Evolutionary conservation across 2,888 invertebrate genomes (phyloP).

Genomic region (Lasioglossum zephyrum): DNA sequence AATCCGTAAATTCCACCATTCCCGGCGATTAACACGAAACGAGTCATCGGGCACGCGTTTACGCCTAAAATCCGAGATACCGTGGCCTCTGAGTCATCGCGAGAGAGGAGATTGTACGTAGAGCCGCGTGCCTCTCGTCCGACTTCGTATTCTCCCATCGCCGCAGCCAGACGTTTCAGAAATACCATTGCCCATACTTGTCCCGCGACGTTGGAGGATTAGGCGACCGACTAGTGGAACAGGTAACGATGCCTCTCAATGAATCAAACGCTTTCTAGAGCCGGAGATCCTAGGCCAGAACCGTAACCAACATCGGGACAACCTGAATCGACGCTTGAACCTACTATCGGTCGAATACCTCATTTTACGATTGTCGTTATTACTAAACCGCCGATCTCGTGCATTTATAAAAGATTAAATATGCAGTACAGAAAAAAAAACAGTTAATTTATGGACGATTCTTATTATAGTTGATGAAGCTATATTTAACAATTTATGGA

Average conservation of each 20-base stretch:
- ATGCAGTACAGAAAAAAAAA: too few species aligned
- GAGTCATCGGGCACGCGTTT: constrained; percentile 67
- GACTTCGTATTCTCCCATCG: constrained; percentile 46
- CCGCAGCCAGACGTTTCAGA: constrained; percentile 36
- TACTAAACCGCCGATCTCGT: too few species aligned
- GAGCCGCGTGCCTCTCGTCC: constrained; percentile 47
- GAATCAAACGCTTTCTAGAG: constrained; percentile 1
- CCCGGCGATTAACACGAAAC: constrained; percentile 57
- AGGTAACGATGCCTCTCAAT: constrained; percentile 26
- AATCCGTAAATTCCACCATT: constrained; percentile 41
- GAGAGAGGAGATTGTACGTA: constrained; percentile 53
- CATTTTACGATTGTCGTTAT: not conserved
- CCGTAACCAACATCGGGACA: not conserved
- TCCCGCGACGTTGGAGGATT: constrained; percentile 24
- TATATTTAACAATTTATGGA: too few species aligned
- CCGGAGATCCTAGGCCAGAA: not conserved
- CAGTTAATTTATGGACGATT: not conserved
- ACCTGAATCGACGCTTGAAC: not conserved
- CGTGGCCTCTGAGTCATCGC: constrained; percentile 62
- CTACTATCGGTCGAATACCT: not conserved
- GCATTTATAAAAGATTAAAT: too few species aligned
- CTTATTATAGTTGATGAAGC: too few species aligned
- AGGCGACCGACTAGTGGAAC: constrained; percentile 29
- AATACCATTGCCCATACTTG: constrained; percentile 53
- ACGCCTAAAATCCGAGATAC: constrained; percentile 62